phyloP scores from a whole-genome alignment of 2,888 invertebrate species.

The Phyllotreta cruciferae region DNA sequence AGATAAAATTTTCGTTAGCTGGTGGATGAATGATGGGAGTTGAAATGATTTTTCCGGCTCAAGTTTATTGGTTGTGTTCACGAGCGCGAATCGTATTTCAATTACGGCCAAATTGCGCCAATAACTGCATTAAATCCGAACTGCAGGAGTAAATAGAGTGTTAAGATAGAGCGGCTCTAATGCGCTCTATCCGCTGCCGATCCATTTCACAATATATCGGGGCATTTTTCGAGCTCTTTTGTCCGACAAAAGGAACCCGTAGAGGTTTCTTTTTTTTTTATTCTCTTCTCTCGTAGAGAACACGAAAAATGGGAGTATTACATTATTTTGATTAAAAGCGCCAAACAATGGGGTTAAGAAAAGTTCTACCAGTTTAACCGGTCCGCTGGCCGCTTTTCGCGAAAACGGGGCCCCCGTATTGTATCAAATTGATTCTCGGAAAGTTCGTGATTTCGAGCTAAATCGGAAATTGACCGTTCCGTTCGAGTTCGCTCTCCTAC shows the following conservation, averaged over 20 bases:
- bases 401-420: slow-evolving; percentile 14
- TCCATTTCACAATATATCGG: slow-evolving; percentile 31
- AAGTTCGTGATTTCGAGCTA: slow-evolving; percentile 31
- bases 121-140: slow-evolving; percentile 30
- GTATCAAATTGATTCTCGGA: slow-evolving; percentile 30
- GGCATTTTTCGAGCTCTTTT: slow-evolving; percentile 25
- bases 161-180: slow-evolving; percentile 32
- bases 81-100: too few relatives aligned
- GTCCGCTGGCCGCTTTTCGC: slow-evolving; percentile 15
- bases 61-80: too few relatives aligned
- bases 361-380: slow-evolving; percentile 26
- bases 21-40: too few relatives aligned
- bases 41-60: too few relatives aligned
- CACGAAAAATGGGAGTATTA: slow-evolving; percentile 20
- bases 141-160: slow-evolving; percentile 33
- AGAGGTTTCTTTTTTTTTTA: slow-evolving; percentile 7
- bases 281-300: slow-evolving; percentile 11
- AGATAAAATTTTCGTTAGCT: too few relatives aligned
- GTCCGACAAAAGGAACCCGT: slow-evolving; percentile 27
- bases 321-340: slow-evolving; percentile 33
- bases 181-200: slow-evolving; percentile 29
- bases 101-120: slow-evolving; percentile 25
- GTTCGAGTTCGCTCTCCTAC: background rate
- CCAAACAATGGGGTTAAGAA: slow-evolving; percentile 20
- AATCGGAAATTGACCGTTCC: slow-evolving; percentile 28